Evolutionary conservation across 2,113 vertebrate genomes (phyloP).

Genomic region (Amblyopsis rosae): DNA sequence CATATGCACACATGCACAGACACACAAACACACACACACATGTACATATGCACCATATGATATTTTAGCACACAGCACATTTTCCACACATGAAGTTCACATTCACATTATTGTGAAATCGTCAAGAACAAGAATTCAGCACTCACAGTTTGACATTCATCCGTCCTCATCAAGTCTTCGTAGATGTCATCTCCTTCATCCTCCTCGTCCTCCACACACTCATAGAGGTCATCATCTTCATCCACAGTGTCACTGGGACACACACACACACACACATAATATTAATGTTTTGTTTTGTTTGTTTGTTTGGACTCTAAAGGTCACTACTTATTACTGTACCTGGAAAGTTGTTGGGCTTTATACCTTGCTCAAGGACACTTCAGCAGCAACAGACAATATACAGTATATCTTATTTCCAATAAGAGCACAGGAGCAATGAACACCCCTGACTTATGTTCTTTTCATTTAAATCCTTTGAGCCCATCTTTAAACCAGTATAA

Average conservation of each 20-base stretch:
- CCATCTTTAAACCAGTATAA: too few relatives aligned
- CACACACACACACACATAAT: not conserved
- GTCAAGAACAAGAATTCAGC: not conserved
- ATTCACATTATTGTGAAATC: not conserved
- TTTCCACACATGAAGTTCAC: not conserved
- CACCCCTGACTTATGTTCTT: too few relatives aligned
- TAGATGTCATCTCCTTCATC: constrained; percentile 89
- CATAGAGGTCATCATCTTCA: constrained; percentile 89
- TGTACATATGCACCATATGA: not conserved
- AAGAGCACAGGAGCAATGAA: too few relatives aligned
- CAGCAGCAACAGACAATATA: too few relatives aligned
- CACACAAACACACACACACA: not conserved
- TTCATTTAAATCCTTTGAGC: too few relatives aligned
- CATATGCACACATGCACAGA: not conserved
- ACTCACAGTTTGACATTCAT: constrained; percentile 72
- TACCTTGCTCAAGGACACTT: too few relatives aligned
- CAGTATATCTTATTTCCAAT: too few relatives aligned
- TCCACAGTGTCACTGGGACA: constrained; percentile 83
- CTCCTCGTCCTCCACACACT: constrained; percentile 88
- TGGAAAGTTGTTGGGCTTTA: too few relatives aligned
- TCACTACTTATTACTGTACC: too few relatives aligned
- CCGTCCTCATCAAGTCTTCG: constrained; percentile 86
- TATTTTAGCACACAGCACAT: not conserved
- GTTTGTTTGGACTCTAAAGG: too few relatives aligned
- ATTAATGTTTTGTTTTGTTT: not conserved